phyloP scores from a whole-genome alignment of 2,113 vertebrate species.

The Cynocephalus volans region DNA sequence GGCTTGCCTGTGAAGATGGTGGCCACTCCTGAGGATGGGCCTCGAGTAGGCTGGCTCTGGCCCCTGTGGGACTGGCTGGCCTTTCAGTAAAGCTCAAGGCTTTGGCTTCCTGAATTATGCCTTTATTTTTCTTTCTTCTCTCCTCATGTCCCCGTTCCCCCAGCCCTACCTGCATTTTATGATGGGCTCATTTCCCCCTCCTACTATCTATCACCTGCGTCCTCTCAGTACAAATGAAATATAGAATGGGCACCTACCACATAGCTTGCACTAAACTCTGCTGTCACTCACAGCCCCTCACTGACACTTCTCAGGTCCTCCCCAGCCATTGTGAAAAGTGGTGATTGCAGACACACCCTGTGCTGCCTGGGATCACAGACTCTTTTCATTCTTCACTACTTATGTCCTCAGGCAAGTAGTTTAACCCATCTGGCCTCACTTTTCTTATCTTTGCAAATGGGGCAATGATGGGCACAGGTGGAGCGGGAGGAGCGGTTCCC shows the following conservation, averaged over 20 bases:
- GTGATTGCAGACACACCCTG: accelerated
- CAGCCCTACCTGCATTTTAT: not conserved
- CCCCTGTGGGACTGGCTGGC: too few species aligned
- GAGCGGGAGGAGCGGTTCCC: not conserved
- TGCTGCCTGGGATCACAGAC: accelerated
- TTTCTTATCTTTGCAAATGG: not conserved
- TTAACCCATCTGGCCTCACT: not conserved
- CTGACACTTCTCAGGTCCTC: not conserved
- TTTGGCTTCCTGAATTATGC: not conserved
- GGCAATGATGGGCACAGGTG: not conserved
- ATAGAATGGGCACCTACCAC: accelerated
- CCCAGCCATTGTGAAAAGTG: not conserved
- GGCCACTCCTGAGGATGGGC: not conserved
- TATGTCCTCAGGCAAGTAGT: not conserved
- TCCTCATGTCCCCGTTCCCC: not conserved
- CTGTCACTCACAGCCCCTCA: accelerated
- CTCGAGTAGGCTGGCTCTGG: not conserved
- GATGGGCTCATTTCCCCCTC: not conserved
- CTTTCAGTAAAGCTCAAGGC: not conserved
- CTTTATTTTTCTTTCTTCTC: not conserved
- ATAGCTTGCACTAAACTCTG: not conserved
- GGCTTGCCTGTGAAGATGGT: not conserved
- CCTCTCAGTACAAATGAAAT: not conserved
- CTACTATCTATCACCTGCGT: not conserved
- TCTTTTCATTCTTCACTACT: not conserved